Conservation (phyloP, 1,140 invertebrate species). For the Magallana ariakensis region DNA sequence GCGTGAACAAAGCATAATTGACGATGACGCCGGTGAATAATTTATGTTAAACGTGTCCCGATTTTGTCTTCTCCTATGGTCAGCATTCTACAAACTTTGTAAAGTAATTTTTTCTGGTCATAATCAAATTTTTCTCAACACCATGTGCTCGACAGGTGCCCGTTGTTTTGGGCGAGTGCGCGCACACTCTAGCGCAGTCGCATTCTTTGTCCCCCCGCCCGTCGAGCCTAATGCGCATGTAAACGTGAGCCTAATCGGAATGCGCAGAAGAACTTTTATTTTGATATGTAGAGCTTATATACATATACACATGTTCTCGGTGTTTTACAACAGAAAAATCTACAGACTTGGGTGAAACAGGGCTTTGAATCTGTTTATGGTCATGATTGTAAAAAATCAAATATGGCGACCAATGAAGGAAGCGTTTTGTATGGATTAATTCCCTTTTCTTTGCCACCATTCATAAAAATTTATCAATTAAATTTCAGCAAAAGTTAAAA, state of each 20-base stretch:
- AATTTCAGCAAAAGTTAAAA: neutral
- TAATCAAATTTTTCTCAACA: neutral
- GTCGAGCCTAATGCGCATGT: slow-evolving; percentile 55
- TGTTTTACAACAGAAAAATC: neutral
- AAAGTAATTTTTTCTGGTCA: neutral
- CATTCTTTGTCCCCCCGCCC: slow-evolving; percentile 52
- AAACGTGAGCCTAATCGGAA: slow-evolving; percentile 22
- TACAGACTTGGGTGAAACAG: neutral
- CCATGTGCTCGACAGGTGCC: slow-evolving; percentile 30
- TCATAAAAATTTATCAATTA: neutral
- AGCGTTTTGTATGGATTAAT: neutral
- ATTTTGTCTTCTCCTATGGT: neutral
- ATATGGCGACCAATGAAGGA: neutral
- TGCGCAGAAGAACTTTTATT: slow-evolving; percentile 48
- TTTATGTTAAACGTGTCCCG: neutral
- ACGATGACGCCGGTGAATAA: slow-evolving; percentile 10
- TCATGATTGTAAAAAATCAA: neutral
- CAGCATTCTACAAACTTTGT: neutral
- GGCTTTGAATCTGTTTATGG: neutral
- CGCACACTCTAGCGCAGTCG: slow-evolving; percentile 65
- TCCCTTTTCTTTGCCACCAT: neutral
- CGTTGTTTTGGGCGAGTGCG: slow-evolving; percentile 52
- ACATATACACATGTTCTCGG: neutral
- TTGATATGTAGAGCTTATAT: neutral
- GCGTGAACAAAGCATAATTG: neutral